Evolutionary conservation across 2,888 invertebrate genomes (phyloP), one percentile per base, ranked within the genome.

Genomic region (Physocephala rufipes): DNA sequence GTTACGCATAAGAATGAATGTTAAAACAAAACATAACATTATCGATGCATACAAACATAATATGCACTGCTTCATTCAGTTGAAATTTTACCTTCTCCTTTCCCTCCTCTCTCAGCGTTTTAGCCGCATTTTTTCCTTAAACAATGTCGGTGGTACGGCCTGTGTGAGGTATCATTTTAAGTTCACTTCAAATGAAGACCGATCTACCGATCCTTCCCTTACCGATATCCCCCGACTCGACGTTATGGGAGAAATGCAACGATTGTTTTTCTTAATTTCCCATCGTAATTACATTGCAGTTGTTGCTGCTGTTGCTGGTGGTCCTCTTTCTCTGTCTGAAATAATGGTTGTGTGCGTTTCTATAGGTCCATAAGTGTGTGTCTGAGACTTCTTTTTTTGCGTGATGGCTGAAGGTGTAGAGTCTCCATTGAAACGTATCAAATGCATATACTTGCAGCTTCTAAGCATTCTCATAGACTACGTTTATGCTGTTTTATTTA

Each of bases 31-130:
- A 30, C n/a, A 30, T 15, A 15, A 53, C 55, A 67, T 2, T 5
- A 67, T 15, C 58, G 58, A 43, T 43, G 26, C 43, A 0, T 26
- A 67, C 36, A 45, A 58, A 5, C 43, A 67, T 16, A 59, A 67
- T 21, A 67, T 21, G 51, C 24, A 19, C 15, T 16, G 28, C 24
- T 26, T 28, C 58, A 12, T 4, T 28, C 28, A 13, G 28, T 15
- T 28, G 21, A 9, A 5, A 49, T n/a, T n/a, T 4, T 13, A 0
- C 2, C 12, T 4, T 24, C 13, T 5, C 16, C 51, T 16, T 13
- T n/a, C n/a, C n/a, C 45, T 43, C 59, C 49, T 30, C 5, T 2
- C 47, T 12, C n/a, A 19, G 7, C 12, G 19, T 12, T 16, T 43
- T 47, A 13, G 55, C 53, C 16, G 21, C 2, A 28, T 5, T 7